phyloP scores from a whole-genome alignment of 2,797 vertebrate species.

The Podarcis lilfordi region DNA sequence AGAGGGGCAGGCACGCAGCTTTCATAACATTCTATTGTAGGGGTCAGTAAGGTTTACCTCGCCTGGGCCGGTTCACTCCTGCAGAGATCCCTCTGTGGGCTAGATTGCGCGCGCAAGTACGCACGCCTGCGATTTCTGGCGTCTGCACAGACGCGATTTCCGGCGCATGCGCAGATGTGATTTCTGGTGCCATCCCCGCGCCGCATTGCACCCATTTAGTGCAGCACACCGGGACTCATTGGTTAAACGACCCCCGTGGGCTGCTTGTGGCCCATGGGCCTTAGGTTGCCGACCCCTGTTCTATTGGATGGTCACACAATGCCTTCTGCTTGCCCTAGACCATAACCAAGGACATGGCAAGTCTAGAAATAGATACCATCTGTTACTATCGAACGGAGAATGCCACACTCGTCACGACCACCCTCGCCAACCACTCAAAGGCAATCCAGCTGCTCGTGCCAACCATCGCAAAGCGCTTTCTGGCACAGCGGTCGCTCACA shows the following conservation, averaged over 20 bases:
- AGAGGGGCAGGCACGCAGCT: too few species aligned
- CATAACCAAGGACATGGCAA: conserved; percentile 92
- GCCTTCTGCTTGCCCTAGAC: conserved; percentile 77
- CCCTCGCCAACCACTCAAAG: conserved; percentile 80
- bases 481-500: conserved; percentile 87
- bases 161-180: neutral
- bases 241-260: too few species aligned
- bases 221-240: accelerated
- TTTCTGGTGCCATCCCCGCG: accelerated
- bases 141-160: too few species aligned
- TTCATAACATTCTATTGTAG: too few species aligned
- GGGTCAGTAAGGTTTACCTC: too few species aligned
- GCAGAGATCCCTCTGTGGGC: too few species aligned
- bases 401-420: conserved; percentile 83
- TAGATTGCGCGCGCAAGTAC: accelerated
- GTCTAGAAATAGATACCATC: conserved; percentile 86
- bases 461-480: conserved; percentile 84
- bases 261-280: too few species aligned
- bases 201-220: too few species aligned
- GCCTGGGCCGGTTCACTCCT: too few species aligned
- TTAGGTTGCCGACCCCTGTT: neutral
- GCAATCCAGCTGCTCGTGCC: conserved; percentile 87
- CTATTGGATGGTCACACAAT: conserved; percentile 6
- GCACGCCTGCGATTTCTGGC: too few species aligned
- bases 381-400: conserved; percentile 96